A percentile compares a stretch with the other conserved stretches of the same genome.
Conservation (phyloP, 64 coral and sea anemone species). For the Montipora capricornis region DNA sequence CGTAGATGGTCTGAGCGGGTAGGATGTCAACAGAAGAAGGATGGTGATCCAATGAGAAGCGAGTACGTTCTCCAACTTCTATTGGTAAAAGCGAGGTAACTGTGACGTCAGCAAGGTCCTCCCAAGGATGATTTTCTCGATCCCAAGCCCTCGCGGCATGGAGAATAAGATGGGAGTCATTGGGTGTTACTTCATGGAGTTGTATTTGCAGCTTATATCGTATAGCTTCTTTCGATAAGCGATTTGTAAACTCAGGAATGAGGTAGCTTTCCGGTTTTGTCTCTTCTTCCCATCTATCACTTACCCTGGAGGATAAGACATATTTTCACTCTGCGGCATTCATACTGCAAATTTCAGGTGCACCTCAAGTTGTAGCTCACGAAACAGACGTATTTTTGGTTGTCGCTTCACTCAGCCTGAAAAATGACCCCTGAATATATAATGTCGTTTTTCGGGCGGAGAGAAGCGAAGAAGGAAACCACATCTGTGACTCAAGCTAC, state of each 20-base stretch:
- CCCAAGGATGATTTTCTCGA: slow-evolving; percentile 65
- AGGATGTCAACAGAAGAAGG: background rate
- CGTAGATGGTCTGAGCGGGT: slow-evolving; percentile 62
- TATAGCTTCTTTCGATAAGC: slow-evolving; percentile 47
- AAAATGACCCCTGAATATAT: too few relatives aligned
- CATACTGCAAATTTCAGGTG: too few relatives aligned
- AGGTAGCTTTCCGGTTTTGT: slow-evolving; percentile 79
- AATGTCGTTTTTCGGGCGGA: too few relatives aligned
- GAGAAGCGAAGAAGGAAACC: too few relatives aligned
- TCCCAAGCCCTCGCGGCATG: slow-evolving; percentile 63
- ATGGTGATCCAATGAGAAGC: slow-evolving; percentile 26
- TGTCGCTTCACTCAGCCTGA: too few relatives aligned
- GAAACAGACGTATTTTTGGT: too few relatives aligned
- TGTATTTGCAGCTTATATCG: slow-evolving; percentile 77
- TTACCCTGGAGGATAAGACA: slow-evolving; percentile 45
- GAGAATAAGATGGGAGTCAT: slow-evolving; percentile 54
- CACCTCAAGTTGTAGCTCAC: too few relatives aligned
- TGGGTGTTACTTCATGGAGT: slow-evolving; percentile 45
- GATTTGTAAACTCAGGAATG: slow-evolving; percentile 72
- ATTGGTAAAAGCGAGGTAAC: slow-evolving; percentile 53
- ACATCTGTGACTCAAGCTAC: too few relatives aligned
- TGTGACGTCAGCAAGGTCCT: slow-evolving; percentile 79
- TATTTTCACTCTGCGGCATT: too few relatives aligned
- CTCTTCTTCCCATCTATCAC: slow-evolving; percentile 61
- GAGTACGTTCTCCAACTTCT: slow-evolving; percentile 46